Evolutionary conservation across 2,113 vertebrate species (phyloP).

Genomic region (Loxodonta africana): DNA sequence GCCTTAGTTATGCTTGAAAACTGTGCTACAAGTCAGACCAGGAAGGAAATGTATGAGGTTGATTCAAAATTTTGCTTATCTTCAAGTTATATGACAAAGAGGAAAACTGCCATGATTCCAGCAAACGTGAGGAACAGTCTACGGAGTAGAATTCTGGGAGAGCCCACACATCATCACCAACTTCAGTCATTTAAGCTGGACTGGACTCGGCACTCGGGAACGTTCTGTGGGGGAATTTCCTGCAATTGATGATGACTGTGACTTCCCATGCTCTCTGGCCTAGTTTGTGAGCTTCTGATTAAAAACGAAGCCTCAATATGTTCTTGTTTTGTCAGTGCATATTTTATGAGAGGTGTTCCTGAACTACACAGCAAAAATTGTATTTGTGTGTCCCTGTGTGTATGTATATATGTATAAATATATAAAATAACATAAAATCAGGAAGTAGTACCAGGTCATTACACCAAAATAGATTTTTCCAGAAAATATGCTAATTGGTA

Average conservation of each 20-base stretch:
- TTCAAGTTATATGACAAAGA: conserved; percentile 71
- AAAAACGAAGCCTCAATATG: background rate
- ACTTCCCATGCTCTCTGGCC: background rate
- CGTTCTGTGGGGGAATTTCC: background rate
- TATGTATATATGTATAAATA: background rate
- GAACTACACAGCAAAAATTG: background rate
- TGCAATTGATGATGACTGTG: background rate
- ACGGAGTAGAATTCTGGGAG: background rate
- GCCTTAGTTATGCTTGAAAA: conserved; percentile 61
- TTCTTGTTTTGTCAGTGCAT: background rate
- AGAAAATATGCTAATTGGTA: background rate
- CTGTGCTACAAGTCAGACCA: conserved; percentile 62
- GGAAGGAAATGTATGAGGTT: conserved; percentile 63
- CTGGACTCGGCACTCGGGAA: background rate
- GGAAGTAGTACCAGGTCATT: background rate
- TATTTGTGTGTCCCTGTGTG: background rate
- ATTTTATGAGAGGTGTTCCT: background rate
- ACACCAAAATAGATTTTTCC: background rate
- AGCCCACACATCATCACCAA: background rate
- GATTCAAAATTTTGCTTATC: conserved; percentile 75
- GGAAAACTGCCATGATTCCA: conserved; percentile 12
- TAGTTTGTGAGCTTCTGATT: background rate
- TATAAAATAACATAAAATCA: background rate
- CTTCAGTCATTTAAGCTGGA: background rate
- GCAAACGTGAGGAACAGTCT: background rate